Conservation (phyloP, 2,888 invertebrate genomes). For the Machimus atricapillus region DNA sequence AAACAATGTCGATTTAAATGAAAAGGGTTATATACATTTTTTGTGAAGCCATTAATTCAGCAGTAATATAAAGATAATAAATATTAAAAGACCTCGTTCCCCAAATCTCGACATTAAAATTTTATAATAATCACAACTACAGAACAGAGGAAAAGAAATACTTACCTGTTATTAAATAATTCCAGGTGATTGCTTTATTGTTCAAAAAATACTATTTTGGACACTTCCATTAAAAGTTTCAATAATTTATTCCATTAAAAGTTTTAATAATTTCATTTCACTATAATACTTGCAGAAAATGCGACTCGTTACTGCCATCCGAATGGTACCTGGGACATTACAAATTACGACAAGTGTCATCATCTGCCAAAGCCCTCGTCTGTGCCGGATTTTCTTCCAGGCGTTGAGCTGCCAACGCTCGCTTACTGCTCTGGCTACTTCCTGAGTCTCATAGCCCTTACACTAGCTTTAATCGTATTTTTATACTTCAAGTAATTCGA, state of each 20-base stretch:
- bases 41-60: too few species aligned
- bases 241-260: not conserved
- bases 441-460: slow-evolving; percentile 80
- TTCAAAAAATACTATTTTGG: too few species aligned
- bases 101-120: too few species aligned
- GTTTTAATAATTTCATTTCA: not conserved
- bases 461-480: slow-evolving; percentile 85
- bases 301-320: slow-evolving; percentile 78
- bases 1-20: too few species aligned
- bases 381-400: slow-evolving; percentile 64
- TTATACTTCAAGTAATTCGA: slow-evolving; percentile 85
- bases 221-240: too few species aligned
- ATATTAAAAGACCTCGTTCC: too few species aligned
- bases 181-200: too few species aligned
- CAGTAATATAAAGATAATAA: too few species aligned
- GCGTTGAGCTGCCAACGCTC: slow-evolving; percentile 69
- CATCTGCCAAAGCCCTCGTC: slow-evolving; percentile 65
- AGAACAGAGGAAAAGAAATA: too few species aligned
- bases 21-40: too few species aligned
- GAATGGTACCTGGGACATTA: slow-evolving; percentile 85
- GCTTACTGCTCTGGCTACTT: slow-evolving; percentile 87
- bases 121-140: too few species aligned
- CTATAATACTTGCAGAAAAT: slow-evolving; percentile 72
- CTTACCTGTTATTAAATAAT: too few species aligned
- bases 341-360: slow-evolving; percentile 74